Base-by-base conservation (phyloP, 1,140 invertebrate genomes). In the Sminthurinus signatus region DNA sequence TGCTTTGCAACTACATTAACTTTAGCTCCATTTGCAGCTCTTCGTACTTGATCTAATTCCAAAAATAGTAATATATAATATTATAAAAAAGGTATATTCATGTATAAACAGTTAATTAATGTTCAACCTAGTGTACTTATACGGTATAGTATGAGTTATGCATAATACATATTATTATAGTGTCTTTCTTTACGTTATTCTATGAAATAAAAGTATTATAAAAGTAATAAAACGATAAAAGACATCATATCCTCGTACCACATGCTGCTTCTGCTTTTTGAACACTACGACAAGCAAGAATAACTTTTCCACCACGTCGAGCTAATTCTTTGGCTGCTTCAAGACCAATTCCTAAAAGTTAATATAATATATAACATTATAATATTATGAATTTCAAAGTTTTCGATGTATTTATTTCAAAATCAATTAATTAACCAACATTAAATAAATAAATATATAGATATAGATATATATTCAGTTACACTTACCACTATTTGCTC, bases 271-370 rank as follows among this genome's bases (percentile, higher is more conserved):
- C 68, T 8, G 75, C 76, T 59, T 72, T 71, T 58, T 74, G 72
- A 46, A 76, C 61, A 71, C 76, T 75, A 28, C 80, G 67, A 60
- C 80, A 80, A 2, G 80, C 80, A 19, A 82, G 65, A 56, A 81
- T 78, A 0, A 81, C 78, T 68, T 74, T 72, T 2, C 78, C 78
- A 29, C 76, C 76, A 72, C 76, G 64, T 48, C 60, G 70, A 12
- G 74, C 78, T 25, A 80, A 67, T 54, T 80, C 76, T 31, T 75
- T 65, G 0, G 82, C 81, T 15, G 81, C 78, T 56, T 79, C 78
- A 66, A 77, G 78, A 15, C 82, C 82, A 68, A 84, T 80, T 1
- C 80, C 80, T 75, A 32, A 23, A 64, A 58, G 19, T 25, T 8
- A 19, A 10, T 48, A 8, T 48, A 42, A 10, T 12, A 42, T n/a